Conservation (phyloP, 2,113 vertebrate genomes). For the Anser brachyrhynchus region DNA sequence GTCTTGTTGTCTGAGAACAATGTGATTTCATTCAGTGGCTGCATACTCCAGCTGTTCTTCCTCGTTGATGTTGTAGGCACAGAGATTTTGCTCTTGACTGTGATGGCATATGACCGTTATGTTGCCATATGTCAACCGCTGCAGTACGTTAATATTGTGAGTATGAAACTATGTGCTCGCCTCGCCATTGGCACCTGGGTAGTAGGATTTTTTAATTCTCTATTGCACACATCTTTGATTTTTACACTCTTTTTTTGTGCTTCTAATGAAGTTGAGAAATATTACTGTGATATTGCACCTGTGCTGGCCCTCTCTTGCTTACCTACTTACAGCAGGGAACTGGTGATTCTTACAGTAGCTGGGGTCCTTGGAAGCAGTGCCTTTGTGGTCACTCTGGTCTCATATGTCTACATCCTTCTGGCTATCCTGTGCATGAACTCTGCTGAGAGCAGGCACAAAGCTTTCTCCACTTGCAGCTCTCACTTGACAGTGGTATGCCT, state of each 20-base stretch:
- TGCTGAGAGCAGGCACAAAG: conserved; percentile 16
- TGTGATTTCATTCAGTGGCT: conserved; percentile 50
- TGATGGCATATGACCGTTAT: conserved; percentile 61
- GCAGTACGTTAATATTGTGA: conserved; percentile 12
- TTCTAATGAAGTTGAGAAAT: conserved; percentile 41
- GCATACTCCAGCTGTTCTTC: conserved; percentile 54
- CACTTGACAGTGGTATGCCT: conserved; percentile 56
- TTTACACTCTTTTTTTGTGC: conserved; percentile 40
- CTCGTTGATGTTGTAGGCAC: conserved; percentile 18
- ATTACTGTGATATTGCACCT: conserved; percentile 60
- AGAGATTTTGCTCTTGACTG: conserved; percentile 62
- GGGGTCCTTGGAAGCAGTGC: background rate
- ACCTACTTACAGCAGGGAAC: background rate
- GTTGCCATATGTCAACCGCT: conserved; percentile 54
- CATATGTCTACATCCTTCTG: background rate
- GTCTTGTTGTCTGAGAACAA: background rate
- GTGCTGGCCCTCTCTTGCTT: conserved; percentile 60
- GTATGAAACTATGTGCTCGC: background rate
- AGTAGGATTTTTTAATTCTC: background rate
- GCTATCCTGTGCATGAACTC: conserved; percentile 26
- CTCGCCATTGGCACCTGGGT: conserved; percentile 27
- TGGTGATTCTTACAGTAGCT: conserved; percentile 9
- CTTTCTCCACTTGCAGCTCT: conserved; percentile 64
- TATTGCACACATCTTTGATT: conserved; percentile 57
- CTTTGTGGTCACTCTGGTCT: conserved; percentile 35